Base-by-base conservation (phyloP, 2,888 invertebrate genomes). In the Ophion ellenae region DNA sequence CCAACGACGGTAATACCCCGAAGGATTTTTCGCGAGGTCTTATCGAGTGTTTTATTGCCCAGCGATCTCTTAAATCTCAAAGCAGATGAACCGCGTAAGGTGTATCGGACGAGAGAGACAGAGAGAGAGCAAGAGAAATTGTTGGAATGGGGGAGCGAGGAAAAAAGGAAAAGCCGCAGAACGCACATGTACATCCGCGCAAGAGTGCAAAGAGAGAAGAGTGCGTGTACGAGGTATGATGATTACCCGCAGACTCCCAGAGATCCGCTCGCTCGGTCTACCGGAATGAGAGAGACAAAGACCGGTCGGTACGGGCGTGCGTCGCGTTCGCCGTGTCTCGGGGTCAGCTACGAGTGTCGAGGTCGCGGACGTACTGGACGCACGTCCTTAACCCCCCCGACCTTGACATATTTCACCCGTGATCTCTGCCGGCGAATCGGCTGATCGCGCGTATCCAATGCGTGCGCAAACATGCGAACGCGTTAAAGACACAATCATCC, bases 11-110 rank as follows among this genome's bases (percentile, higher is more conserved):
- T 63, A 79, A 71, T 71, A 79, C 47, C 70, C 71, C 59, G 83
- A 78, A 83, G 73, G 79, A 79, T 79, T 81, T 81, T 81, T 83
- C 73, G 59, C 86, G 78, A 83, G 81, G 86, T 78, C 83, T 83
- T 86, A 83, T 86, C 86, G 78, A 78, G 61, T 86, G 83, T 81
- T 86, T 86, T 86, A 86, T 86, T 83, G 81, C 86, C 17, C 64
- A 77, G 74, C 20, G 81, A 80, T 82, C 79, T 80, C 67, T 82
- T 63, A 79, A 82, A 85, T 82, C 84, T 81, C 70, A n/a, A 20
- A 66, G 66, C 66, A 66, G 47, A 45, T 75, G 47, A 57, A 36
- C 32, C 74, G 61, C 79, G 66, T 32, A 69, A 80, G 69, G 75
- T 67, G 57, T 73, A 70, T 4, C n/a, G 66, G 57, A 47, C 69